Percentiles rank a stretch among this genome's conserved stretches.
These are phyloP conservation scores for Nannobrachium achirus DNA, from an alignment of 2,113 vertebrate genomes.

Conservation along the genomic window DNA sequence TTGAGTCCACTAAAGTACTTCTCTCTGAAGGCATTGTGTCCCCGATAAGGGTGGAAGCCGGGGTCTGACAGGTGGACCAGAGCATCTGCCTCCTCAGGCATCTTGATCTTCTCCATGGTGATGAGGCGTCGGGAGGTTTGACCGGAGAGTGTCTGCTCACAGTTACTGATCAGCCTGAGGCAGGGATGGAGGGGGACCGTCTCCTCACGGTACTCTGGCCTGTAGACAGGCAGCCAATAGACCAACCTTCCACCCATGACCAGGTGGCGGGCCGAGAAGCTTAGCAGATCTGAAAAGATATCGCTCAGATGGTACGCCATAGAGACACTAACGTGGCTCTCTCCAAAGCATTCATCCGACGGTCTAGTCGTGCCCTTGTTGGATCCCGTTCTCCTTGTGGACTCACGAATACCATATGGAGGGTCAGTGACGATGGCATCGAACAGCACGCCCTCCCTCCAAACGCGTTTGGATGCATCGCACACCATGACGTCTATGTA, in stretches of 20 bases:
- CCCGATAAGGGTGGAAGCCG: conserved; percentile 84
- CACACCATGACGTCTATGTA: conserved; percentile 93
- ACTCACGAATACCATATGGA: conserved; percentile 96
- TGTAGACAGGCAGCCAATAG: conserved; percentile 95
- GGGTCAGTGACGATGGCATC: conserved; percentile 96
- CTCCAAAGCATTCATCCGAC: conserved; percentile 80
- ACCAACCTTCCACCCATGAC: conserved; percentile 91
- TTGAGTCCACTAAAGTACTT: conserved; percentile 97
- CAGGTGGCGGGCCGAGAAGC: conserved; percentile 90
- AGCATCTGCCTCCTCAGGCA: conserved; percentile 87
- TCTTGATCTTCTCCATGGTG: conserved; percentile 97
- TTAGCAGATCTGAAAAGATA: conserved; percentile 94
- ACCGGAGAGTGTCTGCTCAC: conserved; percentile 94
- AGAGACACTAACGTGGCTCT: conserved; percentile 90
- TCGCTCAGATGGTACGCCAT: conserved; percentile 94
- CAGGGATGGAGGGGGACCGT: conserved; percentile 91
- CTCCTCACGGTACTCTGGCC: conserved; percentile 94
- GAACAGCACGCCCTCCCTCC: conserved; percentile 87
- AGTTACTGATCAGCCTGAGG: conserved; percentile 93
- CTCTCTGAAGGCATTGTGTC: conserved; percentile 97
- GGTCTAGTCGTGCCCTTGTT: conserved; percentile 86
- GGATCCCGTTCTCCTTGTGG: conserved; percentile 92
- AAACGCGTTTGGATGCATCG: conserved; percentile 90
- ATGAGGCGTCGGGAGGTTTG: conserved; percentile 93
- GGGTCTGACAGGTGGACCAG: conserved; percentile 78